Evolutionary conservation across 2,888 invertebrate genomes (phyloP), one percentile per base, ranked within the genome.

Genomic region (Formica aserva): DNA sequence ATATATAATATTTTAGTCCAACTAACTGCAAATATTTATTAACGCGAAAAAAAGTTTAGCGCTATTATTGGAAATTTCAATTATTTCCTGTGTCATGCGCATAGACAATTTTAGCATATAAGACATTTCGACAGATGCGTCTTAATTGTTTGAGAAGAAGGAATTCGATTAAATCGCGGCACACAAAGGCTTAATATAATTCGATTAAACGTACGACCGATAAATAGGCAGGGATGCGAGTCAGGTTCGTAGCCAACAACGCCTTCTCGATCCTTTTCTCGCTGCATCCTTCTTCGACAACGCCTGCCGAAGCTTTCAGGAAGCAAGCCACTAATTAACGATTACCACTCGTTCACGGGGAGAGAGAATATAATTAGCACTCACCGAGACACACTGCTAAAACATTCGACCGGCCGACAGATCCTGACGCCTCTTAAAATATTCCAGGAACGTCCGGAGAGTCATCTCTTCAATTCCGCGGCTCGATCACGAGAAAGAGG

Each of bases 311-410:
- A 86, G 85, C 87, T 86, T 87, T 87, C 87, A 88, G 86, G 87
- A 87, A 88, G 85, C 88, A 69, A 82, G 87, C 90, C 89, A 91
- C 92, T 92, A 92, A 92, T 92, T 92, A 92, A 89, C 92, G 91
- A 92, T 92, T 92, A 92, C 88, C 90, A 87, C 91, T 90, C 89
- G 88, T 89, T 90, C 88, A 87, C 87, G 87, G 89, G 87, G 88
- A 88, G 87, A 89, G 89, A 86, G 89, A 91, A 92, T 92, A 91
- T 92, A 92, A 92, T 92, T 92, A 92, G 91, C 91, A 91, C 92
- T 92, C 87, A 89, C 85, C 91, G 11, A n/a, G 22, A n/a, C 9
- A 22, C 78, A 81, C 85, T 83, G 82, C 38, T 85, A 77, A 86
- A 85, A 65, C 85, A 83, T 88, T 88, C 89, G 77, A 86, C 85